Conservation (phyloP, 1,140 invertebrate genomes). For the Brachionus asplanchnoidis region DNA sequence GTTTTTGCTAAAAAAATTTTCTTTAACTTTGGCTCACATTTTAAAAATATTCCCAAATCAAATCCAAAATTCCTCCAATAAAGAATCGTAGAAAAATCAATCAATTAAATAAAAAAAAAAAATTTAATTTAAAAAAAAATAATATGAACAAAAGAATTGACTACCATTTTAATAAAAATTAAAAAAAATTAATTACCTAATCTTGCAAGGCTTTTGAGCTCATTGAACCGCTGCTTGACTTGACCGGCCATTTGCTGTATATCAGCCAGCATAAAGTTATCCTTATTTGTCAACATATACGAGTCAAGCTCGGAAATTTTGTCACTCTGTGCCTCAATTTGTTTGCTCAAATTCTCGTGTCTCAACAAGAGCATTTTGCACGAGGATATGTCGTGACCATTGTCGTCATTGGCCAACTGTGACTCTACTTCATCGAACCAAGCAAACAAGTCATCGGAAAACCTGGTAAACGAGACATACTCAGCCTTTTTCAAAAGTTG, state of each 20-base stretch:
- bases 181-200: neutral
- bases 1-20: no score
- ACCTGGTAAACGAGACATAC: neutral
- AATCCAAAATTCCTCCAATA: neutral
- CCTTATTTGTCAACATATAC: neutral
- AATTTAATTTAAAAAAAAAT: neutral
- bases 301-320: neutral
- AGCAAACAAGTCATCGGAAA: constrained; percentile 11
- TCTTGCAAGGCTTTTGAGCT: constrained; percentile 17
- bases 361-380: constrained; percentile 13
- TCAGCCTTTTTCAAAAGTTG: constrained; percentile 88
- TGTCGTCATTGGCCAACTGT: constrained; percentile 14
- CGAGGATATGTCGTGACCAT: constrained; percentile 28
- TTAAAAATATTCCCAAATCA: neutral
- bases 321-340: constrained; percentile 30
- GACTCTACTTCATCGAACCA: constrained; percentile 36
- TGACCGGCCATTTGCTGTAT: neutral
- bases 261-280: constrained; percentile 17
- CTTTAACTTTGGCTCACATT: no score
- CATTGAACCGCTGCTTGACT: neutral
- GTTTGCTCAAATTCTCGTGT: constrained; percentile 7
- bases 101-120: neutral
- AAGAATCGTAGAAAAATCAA: neutral
- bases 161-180: neutral
- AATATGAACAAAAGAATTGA: neutral